These are phyloP conservation scores for Parthenolecanium corni DNA, from an alignment of 2,888 invertebrate genomes.

Conservation along the genomic window DNA sequence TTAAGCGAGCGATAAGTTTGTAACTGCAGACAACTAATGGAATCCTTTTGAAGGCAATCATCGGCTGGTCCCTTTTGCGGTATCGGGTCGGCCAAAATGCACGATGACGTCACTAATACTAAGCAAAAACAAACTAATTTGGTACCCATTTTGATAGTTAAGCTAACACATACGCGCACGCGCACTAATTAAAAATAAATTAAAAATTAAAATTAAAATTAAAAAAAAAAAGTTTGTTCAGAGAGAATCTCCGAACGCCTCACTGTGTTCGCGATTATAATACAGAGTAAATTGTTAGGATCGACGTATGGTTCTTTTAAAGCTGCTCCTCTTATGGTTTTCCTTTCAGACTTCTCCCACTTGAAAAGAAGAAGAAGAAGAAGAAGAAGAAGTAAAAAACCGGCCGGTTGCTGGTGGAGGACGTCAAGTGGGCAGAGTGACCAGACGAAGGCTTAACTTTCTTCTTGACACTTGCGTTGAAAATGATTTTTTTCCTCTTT, in stretches of 20 bases:
- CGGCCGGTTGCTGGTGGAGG: conserved; percentile 14
- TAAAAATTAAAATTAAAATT: no score
- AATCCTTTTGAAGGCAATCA: conserved; percentile 49
- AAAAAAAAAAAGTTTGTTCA: conserved; percentile 8
- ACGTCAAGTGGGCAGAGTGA: conserved; percentile 17
- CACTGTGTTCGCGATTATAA: conserved; percentile 24
- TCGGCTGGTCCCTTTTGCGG: conserved; percentile 34
- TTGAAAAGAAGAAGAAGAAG: background rate
- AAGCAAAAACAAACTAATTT: conserved; percentile 12
- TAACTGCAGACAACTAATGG: conserved; percentile 51
- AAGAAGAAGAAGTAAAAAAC: background rate
- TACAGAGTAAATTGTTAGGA: conserved; percentile 24
- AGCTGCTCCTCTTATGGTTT: conserved; percentile 15
- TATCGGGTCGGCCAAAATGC: conserved; percentile 17
- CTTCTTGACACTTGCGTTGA: conserved; percentile 27
- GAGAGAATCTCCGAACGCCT: conserved; percentile 22
- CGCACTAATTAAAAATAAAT: background rate
- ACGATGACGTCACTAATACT: conserved; percentile 13
- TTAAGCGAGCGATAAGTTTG: conserved; percentile 46
- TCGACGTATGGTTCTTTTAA: conserved; percentile 23
- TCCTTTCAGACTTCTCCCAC: conserved; percentile 18
- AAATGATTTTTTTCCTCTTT: background rate
- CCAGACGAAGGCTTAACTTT: conserved; percentile 26
- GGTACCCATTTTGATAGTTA: conserved; percentile 16
- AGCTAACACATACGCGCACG: background rate